These are phyloP conservation scores for Sphaerodactylus townsendi DNA, from an alignment of 2,113 vertebrate genomes.

Conservation along the genomic window DNA sequence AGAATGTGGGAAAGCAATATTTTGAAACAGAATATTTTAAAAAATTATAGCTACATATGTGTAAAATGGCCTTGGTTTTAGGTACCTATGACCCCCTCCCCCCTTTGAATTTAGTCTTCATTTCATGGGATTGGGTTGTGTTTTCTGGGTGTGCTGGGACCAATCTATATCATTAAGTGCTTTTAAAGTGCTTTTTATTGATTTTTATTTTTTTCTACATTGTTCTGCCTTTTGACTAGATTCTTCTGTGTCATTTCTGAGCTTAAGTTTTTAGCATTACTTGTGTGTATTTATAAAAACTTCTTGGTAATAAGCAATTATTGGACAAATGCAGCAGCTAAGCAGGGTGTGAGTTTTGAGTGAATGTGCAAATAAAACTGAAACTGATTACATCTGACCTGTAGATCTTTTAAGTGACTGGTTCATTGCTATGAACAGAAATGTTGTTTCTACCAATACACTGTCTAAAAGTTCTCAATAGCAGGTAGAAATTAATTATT, in stretches of 20 bases:
- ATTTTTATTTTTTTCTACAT: too few relatives aligned
- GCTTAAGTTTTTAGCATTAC: not conserved
- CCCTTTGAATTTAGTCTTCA: not conserved
- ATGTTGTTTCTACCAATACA: not conserved
- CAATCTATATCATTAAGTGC: not conserved
- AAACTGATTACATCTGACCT: not conserved
- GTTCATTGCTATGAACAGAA: slow-evolving; percentile 6
- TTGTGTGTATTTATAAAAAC: slow-evolving; percentile 3
- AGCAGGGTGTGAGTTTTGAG: slow-evolving; percentile 30
- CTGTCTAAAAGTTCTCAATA: not conserved
- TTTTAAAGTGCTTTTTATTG: not conserved
- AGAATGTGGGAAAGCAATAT: not conserved
- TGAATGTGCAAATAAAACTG: slow-evolving; percentile 59
- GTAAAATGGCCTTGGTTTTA: not conserved
- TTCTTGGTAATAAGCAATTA: slow-evolving; percentile 22
- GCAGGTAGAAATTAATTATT: slow-evolving; percentile 8
- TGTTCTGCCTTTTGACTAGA: not conserved
- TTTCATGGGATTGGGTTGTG: slow-evolving; percentile 1
- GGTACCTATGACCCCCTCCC: not conserved
- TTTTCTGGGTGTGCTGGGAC: not conserved
- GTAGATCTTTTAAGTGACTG: not conserved
- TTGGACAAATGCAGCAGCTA: slow-evolving; percentile 12
- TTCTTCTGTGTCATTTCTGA: not conserved
- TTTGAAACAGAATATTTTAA: slow-evolving; percentile 49
- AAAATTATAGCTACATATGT: slow-evolving; percentile 20